phyloP scores from a whole-genome alignment of 2,797 vertebrate species.

The Typhlichthys subterraneus region DNA sequence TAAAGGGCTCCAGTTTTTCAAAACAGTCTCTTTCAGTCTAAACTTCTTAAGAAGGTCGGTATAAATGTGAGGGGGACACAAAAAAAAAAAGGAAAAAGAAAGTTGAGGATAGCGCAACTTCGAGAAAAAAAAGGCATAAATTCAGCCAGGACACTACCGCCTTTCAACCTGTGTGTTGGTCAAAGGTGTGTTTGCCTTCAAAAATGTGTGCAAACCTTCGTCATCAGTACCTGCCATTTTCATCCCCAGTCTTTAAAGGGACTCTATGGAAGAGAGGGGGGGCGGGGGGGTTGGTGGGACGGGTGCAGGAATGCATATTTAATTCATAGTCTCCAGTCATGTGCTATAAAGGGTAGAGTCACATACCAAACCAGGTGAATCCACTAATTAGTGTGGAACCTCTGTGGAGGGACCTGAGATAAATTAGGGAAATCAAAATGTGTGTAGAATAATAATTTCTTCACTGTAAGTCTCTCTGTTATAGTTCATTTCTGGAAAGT shows the following conservation, averaged over 20 bases:
- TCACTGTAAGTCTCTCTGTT: too few relatives aligned
- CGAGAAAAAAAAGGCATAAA: conserved; percentile 73
- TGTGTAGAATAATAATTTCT: too few relatives aligned
- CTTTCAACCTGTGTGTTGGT: conserved; percentile 92
- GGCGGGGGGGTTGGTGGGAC: not conserved
- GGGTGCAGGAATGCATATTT: too few relatives aligned
- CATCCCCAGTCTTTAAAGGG: conserved; percentile 69
- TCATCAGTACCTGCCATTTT: conserved; percentile 89
- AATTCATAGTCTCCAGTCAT: too few relatives aligned
- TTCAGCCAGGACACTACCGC: conserved; percentile 87
- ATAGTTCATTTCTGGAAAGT: too few relatives aligned
- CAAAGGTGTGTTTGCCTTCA: conserved; percentile 88
- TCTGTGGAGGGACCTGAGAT: too few relatives aligned
- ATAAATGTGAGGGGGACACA: conserved; percentile 75
- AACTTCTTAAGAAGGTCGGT: conserved; percentile 88
- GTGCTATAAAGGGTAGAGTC: too few relatives aligned
- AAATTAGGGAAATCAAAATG: too few relatives aligned
- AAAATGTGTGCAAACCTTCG: conserved; percentile 89
- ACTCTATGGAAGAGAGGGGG: conserved; percentile 34
- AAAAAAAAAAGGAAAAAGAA: conserved; percentile 5
- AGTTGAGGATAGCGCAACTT: conserved; percentile 75
- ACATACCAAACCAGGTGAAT: too few relatives aligned
- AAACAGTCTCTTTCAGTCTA: conserved; percentile 89
- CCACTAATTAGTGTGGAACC: too few relatives aligned
- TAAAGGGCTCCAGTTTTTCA: conserved; percentile 83